Base-by-base conservation (phyloP, 2,797 vertebrate genomes). In the Heteromormyrus szaboi region DNA sequence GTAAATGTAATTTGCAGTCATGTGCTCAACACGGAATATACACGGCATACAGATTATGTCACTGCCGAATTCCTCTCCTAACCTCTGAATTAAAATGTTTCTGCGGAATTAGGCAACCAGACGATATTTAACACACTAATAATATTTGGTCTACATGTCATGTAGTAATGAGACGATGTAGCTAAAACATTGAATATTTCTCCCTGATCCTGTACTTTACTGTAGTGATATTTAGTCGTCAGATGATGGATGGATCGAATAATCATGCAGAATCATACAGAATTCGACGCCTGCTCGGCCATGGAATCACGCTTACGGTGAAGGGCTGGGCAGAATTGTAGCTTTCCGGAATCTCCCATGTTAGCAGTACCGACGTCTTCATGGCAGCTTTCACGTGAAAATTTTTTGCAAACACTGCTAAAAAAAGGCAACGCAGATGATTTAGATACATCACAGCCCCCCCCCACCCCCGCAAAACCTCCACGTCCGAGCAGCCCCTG, bases 401-500 rank as follows among this genome's bases (percentile, higher is more conserved):
- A 95, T 99, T 99, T 97, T 99, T 99, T 99, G 98, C 99, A 96
- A 99, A 99, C 98, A 99, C 99, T 99, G 98, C 99, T 99, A 99
- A 98, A 97, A 98, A 96, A 97, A 97, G 96, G 96, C 92, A 95
- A 95, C 96, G 96, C 95, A 93, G 89, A 90, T 94, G 94, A 97
- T 97, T 98, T 97, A 99, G 97, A 97, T 96, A 96, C 92, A 92
- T 76, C 65, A 68, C 76, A 37, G 33, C 25, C 25, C 25, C 25
- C 25, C 25, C 25, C 8, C 11, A 14, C 9, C 9, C 8, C 51
- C 33, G n/a, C 0, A 11, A 53, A 7, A 37, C 54, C 29, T 14
- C 41, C 41, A 19, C 25, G 12, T 25, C 25, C n/a, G 4, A 2
- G 12, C 25, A 4, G 14, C 29, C 76, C 59, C 9, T 7, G 56